Evolutionary conservation across 2,888 invertebrate species (phyloP), one percentile per base, ranked within the genome.

Genomic region (Hemistola chrysoprasaria): DNA sequence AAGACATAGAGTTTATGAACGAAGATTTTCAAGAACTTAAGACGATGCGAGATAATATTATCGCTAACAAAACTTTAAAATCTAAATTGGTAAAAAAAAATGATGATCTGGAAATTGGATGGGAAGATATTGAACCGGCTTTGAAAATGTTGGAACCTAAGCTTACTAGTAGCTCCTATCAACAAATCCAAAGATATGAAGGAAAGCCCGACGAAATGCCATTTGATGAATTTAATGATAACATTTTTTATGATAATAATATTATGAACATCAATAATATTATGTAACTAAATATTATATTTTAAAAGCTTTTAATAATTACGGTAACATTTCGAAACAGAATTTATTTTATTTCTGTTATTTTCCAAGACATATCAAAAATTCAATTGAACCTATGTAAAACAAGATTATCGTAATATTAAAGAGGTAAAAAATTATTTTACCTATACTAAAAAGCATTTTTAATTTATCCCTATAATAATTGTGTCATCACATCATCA

Each of bases 121-220:
- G 36, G 6, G 42, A 42, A 11, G 11, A 24, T 7, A 37, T 26
- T 22, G 40, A 37, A 20, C 16, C 16, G 4, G 4, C 34, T 5
- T 8, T 36, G 2, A 40, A 40, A 24, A 20, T 16, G n/a, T n/a
- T n/a, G n/a, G n/a, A n/a, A 11, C 8, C 22, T 11, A 9, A 39
- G 2, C 9, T 24, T n/a, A 22, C 29, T 36, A 30, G 21, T 20
- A 20, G 8, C 2, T 22, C 27, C 22, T n/a, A 6, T 8, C 2
- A 9, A 29, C 16, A 16, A 16, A 16, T 51, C 47, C 51, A 47
- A 47, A 48, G 50, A 45, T 3, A 2, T 16, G 16, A 16, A 16
- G 16, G 16, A 16, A 16, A 16, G 4, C 4, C 4, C 16, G 2
- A 16, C 4, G 4, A 16, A 16, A 3, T 16, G 4, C 16, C 3